Percentiles rank a stretch among this genome's conserved stretches.
Evolutionary conservation across 2,888 invertebrate genomes (phyloP).

Genomic region (Aplocera efformata): DNA sequence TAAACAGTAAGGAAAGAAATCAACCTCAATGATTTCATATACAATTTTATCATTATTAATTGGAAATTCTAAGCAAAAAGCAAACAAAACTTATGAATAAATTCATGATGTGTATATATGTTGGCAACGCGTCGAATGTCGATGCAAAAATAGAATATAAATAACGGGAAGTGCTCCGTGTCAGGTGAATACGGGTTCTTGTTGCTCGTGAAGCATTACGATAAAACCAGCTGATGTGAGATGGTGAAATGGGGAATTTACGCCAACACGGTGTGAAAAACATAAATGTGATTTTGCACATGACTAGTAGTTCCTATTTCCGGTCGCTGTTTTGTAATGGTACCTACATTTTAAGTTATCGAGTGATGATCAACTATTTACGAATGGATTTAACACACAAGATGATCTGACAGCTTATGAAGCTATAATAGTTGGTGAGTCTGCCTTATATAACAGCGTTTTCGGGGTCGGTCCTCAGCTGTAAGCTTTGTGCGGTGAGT

Average conservation of each 20-base stretch:
- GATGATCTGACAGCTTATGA: too few relatives aligned
- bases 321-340: too few relatives aligned
- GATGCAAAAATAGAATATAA: conserved; percentile 21
- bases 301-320: too few relatives aligned
- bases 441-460: too few relatives aligned
- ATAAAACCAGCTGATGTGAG: conserved; percentile 3
- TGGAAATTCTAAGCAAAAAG: conserved; percentile 2
- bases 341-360: too few relatives aligned
- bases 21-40: too few relatives aligned
- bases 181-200: neutral
- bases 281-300: neutral
- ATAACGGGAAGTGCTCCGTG: conserved; percentile 20
- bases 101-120: conserved; percentile 28
- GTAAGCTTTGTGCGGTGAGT: too few relatives aligned
- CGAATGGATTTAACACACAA: too few relatives aligned
- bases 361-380: too few relatives aligned
- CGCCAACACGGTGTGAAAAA: neutral
- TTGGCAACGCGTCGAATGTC: conserved; percentile 30
- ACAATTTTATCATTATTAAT: neutral
- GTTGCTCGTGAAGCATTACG: neutral
- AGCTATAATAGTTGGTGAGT: too few relatives aligned
- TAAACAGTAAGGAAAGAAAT: too few relatives aligned
- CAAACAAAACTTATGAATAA: conserved; percentile 22
- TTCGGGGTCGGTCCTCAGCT: too few relatives aligned
- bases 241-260: neutral